Conservation (phyloP, 1,140 invertebrate species). For the Probaryconus sp. region DNA sequence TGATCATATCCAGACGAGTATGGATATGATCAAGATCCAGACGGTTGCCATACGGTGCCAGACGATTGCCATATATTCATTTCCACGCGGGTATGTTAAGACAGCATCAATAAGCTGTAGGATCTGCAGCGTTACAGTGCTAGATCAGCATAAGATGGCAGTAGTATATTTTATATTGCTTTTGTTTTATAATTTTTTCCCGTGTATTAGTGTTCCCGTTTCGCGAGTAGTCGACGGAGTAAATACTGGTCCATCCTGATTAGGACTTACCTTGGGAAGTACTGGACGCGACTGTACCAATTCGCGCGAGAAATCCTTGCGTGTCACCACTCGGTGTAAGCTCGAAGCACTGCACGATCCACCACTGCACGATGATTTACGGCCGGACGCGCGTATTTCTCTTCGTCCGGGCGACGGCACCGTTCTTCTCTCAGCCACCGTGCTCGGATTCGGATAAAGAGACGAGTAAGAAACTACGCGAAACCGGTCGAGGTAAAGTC, state of each 20-base stretch:
- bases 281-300: slow-evolving; percentile 14
- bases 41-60: too few relatives aligned
- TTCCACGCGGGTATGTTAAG: too few relatives aligned
- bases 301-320: slow-evolving; percentile 40
- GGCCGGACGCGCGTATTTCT: slow-evolving; percentile 51
- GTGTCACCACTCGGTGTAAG: slow-evolving; percentile 49
- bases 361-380: slow-evolving; percentile 56
- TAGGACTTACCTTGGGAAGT: slow-evolving; percentile 29
- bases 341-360: slow-evolving; percentile 52
- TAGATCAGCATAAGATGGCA: too few relatives aligned
- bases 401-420: slow-evolving; percentile 47
- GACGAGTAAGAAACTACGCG: slow-evolving; percentile 37
- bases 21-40: too few relatives aligned
- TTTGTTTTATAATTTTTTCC: too few relatives aligned
- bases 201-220: too few relatives aligned
- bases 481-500: slow-evolving; percentile 51
- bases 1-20: too few relatives aligned
- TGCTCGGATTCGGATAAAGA: slow-evolving; percentile 49
- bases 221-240: too few relatives aligned
- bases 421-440: slow-evolving; percentile 35
- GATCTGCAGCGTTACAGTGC: too few relatives aligned
- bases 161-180: too few relatives aligned
- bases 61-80: too few relatives aligned
- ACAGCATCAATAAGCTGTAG: too few relatives aligned
- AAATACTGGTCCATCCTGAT: background rate